Conservation (phyloP, 2,888 invertebrate species). For the Siphonodentalium dalli region DNA sequence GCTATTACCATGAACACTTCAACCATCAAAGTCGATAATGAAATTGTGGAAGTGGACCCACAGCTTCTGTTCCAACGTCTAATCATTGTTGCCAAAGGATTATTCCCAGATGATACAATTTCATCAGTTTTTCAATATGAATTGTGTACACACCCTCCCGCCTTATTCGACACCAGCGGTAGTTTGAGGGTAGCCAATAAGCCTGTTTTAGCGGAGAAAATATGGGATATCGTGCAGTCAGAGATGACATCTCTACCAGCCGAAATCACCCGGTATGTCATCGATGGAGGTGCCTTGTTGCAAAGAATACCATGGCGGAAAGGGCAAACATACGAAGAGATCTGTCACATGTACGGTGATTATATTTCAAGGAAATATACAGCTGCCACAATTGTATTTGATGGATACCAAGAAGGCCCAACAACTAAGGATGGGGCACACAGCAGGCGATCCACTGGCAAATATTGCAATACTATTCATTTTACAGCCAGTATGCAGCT, state of each 20-base stretch:
- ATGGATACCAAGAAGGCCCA: slow-evolving; percentile 22
- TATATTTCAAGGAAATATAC: slow-evolving; percentile 1
- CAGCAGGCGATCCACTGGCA: neutral
- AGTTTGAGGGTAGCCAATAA: slow-evolving; percentile 16
- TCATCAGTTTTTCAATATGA: slow-evolving; percentile 7
- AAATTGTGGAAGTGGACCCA: slow-evolving; percentile 9
- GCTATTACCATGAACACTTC: neutral
- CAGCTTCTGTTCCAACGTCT: slow-evolving; percentile 13
- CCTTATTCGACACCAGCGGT: slow-evolving; percentile 24
- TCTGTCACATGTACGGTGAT: slow-evolving; percentile 7
- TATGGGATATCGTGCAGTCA: slow-evolving; percentile 17
- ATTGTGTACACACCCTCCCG: slow-evolving; percentile 15
- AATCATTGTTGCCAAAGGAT: slow-evolving; percentile 3
- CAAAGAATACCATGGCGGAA: slow-evolving; percentile 25
- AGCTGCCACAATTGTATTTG: slow-evolving; percentile 17
- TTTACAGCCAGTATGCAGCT: slow-evolving; percentile 12
- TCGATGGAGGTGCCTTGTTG: slow-evolving; percentile 27
- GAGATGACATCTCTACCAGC: neutral
- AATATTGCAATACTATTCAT: neutral
- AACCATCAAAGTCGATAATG: neutral
- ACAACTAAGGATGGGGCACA: slow-evolving; percentile 21
- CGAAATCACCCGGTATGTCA: slow-evolving; percentile 1
- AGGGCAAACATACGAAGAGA: slow-evolving; percentile 13
- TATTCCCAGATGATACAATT: slow-evolving; percentile 5
- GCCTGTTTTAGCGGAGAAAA: slow-evolving; percentile 13